Percentiles rank a stretch among this genome's conserved stretches.
phyloP scores from a whole-genome alignment of 1,140 invertebrate species.

The Procambarus clarkii region DNA sequence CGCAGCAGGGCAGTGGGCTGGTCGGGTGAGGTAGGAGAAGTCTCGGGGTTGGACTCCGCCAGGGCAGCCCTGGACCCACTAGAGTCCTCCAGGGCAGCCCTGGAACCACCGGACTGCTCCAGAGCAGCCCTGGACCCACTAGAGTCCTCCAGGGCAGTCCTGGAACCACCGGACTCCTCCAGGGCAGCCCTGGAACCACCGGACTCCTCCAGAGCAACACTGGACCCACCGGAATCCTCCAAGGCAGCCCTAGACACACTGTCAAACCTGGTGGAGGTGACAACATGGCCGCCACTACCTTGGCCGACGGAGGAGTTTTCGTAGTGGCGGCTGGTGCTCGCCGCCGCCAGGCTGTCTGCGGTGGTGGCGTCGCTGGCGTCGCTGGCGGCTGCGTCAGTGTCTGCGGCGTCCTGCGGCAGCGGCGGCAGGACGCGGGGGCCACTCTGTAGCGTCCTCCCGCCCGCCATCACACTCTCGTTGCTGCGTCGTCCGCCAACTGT shows the following conservation, averaged over 20 bases:
- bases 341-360: not conserved
- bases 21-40: not conserved
- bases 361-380: not conserved
- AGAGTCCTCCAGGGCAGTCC: not conserved
- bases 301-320: not conserved
- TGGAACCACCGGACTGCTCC: too few relatives aligned
- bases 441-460: not conserved
- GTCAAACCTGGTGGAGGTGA: constrained; percentile 1
- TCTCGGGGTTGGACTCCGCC: too few relatives aligned
- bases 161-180: not conserved
- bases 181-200: not conserved
- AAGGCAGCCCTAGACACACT: not conserved
- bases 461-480: not conserved
- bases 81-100: not conserved
- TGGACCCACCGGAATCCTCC: not conserved
- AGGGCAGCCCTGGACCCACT: too few relatives aligned
- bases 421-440: not conserved
- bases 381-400: not conserved
- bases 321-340: not conserved
- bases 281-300: not conserved
- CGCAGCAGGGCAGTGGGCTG: not conserved
- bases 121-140: too few relatives aligned
- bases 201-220: not conserved
- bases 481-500: not conserved
- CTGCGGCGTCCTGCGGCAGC: not conserved